Conservation (phyloP, 2,888 invertebrate genomes). For the Cordilura impudica region DNA sequence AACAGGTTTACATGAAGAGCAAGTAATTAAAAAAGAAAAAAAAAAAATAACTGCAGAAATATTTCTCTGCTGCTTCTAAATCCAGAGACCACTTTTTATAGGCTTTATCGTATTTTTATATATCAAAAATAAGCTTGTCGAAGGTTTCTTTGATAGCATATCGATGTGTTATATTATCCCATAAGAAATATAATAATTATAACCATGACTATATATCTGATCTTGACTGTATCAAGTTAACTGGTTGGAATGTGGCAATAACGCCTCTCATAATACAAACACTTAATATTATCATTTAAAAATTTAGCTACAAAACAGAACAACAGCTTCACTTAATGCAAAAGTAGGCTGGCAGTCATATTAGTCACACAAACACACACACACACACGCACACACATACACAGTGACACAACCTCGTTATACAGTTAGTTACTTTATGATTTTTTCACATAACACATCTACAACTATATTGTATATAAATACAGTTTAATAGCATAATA, state of each 20-base stretch:
- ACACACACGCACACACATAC: background rate
- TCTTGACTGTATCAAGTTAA: background rate
- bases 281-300: background rate
- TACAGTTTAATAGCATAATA: background rate
- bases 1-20: no score
- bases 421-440: background rate
- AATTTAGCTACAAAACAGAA: background rate
- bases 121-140: no score
- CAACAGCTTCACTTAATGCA: background rate
- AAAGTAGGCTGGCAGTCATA: background rate
- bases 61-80: no score
- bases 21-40: no score
- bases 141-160: no score
- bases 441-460: background rate
- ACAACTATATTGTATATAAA: background rate
- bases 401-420: no score
- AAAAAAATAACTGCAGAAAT: no score
- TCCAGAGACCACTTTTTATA: no score
- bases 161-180: no score
- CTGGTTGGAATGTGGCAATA: background rate
- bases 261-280: background rate
- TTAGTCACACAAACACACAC: background rate
- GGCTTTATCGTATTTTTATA: no score
- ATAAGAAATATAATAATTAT: no score
- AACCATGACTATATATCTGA: no score